Evolutionary conservation across 2,888 invertebrate genomes (phyloP), one percentile per base, ranked within the genome.

Genomic region (Galeruca laticollis): DNA sequence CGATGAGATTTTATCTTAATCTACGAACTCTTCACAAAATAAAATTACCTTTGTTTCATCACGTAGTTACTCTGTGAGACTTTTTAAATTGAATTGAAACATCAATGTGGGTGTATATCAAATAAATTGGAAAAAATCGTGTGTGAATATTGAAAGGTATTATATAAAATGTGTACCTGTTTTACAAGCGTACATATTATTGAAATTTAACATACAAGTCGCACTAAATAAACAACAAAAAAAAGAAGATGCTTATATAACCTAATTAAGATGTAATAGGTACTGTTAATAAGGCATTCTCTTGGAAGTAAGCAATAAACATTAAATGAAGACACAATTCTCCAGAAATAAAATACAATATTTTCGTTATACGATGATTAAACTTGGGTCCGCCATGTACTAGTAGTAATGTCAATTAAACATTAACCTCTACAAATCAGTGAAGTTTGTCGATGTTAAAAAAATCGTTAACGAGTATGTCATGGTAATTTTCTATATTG

Each of bases 31-130:
- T 54, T 62, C 52, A 40, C 52, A 15, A 65, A 54, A 37, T 61
- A 26, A 69, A 68, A 71, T 71, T 71, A n/a, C 71, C 69, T 71
- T 73, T 73, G 73, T 73, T 64, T 68, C 65, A 57, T 71, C 73
- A 73, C 73, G 73, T 73, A 65, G 43, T 26, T 6, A 37, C 5
- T 62, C 54, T 33, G 54, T 56, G 61, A 40, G 52, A 56, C 56
- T 26, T 68, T 65, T 47, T 59, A 47, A 49, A 56, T 59, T 65
- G 57, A 65, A 47, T 65, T 65, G 20, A 65, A 65, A 49, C 65
- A 49, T 59, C 57, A 21, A 57, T 57, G 47, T 59, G 65, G 65
- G 65, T 59, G 40, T 40, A 56, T 15, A 40, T 54, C 10, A 56
- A 56, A 11, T 26, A 18, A 18, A 56, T 31, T 9, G 21, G 33